Percentiles rank a stretch among this genome's conserved stretches.
Conservation (phyloP, 2,797 vertebrate species). For the Myotis myotis region DNA sequence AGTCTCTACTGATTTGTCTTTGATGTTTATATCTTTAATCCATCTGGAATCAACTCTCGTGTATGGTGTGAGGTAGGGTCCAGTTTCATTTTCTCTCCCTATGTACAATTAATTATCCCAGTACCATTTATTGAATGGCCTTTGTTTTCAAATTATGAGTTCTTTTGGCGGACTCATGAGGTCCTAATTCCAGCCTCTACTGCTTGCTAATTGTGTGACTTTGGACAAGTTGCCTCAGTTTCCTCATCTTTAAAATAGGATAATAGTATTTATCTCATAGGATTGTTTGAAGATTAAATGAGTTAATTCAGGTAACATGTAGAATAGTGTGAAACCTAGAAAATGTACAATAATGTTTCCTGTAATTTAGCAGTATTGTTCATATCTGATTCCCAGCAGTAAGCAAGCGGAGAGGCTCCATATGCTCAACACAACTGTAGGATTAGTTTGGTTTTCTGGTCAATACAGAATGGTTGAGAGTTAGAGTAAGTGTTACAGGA, state of each 20-base stretch:
- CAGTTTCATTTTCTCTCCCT: neutral
- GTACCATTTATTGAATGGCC: neutral
- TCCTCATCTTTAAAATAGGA: constrained; percentile 56
- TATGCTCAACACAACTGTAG: neutral
- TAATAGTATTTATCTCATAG: neutral
- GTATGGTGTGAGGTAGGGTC: neutral
- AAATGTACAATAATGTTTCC: constrained; percentile 24
- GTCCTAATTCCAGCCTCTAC: constrained; percentile 1
- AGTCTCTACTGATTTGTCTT: constrained; percentile 4
- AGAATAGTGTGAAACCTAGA: neutral
- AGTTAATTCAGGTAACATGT: neutral
- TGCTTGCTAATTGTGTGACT: constrained; percentile 38
- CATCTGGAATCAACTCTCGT: neutral
- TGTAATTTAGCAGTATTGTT: constrained; percentile 45
- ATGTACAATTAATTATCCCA: neutral
- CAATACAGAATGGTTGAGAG: neutral
- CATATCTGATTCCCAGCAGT: constrained; percentile 14
- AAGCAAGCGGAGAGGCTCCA: neutral
- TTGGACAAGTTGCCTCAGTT: constrained; percentile 23
- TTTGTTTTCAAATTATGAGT: constrained; percentile 35
- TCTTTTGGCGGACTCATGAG: constrained; percentile 6
- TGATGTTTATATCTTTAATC: constrained; percentile 32
- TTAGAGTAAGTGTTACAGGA: neutral
- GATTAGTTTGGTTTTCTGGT: constrained; percentile 32
- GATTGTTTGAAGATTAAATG: constrained; percentile 24